Evolutionary conservation across 2,113 vertebrate species (phyloP).

Genomic region (Coryphaenoides rupestris): DNA sequence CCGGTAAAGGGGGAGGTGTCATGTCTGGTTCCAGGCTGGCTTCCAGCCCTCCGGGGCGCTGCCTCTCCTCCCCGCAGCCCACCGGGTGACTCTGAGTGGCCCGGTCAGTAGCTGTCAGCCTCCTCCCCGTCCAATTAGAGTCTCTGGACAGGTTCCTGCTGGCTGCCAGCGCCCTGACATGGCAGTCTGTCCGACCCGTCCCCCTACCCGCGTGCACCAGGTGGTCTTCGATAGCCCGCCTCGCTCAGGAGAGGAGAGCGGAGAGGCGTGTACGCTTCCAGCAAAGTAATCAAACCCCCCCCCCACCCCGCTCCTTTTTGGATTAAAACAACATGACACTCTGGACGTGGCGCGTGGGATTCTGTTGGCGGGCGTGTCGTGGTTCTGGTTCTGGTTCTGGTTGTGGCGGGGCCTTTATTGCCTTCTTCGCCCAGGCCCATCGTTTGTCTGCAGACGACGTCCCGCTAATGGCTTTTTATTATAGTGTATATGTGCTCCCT

Average conservation of each 20-base stretch:
- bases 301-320: too few relatives aligned
- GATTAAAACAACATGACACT: not conserved
- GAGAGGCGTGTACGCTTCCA: constrained; percentile 12
- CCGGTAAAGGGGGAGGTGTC: too few relatives aligned
- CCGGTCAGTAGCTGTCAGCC: constrained; percentile 48
- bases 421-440: too few relatives aligned
- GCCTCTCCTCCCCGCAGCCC: not conserved
- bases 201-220: constrained; percentile 38
- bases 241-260: constrained; percentile 18
- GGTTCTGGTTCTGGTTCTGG: too few relatives aligned
- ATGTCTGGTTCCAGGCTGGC: too few relatives aligned
- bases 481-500: too few relatives aligned
- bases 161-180: constrained; percentile 42
- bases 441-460: too few relatives aligned
- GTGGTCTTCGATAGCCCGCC: constrained; percentile 52
- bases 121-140: constrained; percentile 60
- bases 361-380: too few relatives aligned
- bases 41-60: too few relatives aligned
- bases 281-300: not conserved
- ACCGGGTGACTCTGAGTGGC: constrained; percentile 27
- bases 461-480: too few relatives aligned
- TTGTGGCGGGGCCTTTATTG: too few relatives aligned
- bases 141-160: constrained; percentile 11
- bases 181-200: constrained; percentile 50
- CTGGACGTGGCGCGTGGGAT: too few relatives aligned